phyloP scores from a whole-genome alignment of 2,113 vertebrate genomes.

The Aplodontia rufa region DNA sequence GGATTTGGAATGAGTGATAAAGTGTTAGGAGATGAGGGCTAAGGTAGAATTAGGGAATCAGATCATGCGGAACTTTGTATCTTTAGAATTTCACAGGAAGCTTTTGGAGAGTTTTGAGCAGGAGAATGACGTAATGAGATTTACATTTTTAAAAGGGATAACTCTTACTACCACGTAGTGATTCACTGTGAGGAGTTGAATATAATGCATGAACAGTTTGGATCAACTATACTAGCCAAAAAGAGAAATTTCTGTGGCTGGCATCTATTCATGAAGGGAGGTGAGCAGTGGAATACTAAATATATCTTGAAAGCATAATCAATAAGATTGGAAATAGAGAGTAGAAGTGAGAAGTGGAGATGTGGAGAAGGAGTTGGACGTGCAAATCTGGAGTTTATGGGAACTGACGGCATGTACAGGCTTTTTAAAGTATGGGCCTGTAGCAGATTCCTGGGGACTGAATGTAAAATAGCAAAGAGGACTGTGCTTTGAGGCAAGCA shows the following conservation, averaged over 20 bases:
- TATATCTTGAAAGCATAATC: not conserved
- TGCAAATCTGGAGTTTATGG: not conserved
- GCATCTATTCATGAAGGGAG: not conserved
- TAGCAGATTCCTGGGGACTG: not conserved
- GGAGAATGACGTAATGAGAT: not conserved
- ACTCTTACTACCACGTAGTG: not conserved
- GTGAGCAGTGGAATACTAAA: not conserved
- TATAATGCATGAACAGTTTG: not conserved
- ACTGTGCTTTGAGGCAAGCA: not conserved
- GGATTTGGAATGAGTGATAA: not conserved
- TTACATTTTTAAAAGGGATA: not conserved
- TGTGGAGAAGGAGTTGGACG: not conserved
- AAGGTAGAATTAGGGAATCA: not conserved
- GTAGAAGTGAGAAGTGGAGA: not conserved
- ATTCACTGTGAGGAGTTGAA: not conserved
- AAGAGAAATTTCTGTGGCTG: not conserved
- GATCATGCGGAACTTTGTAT: not conserved
- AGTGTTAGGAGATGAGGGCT: not conserved
- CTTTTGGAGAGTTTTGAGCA: not conserved
- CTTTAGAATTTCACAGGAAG: not conserved
- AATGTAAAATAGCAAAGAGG: not conserved
- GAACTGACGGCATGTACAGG: not conserved
- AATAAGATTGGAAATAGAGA: not conserved
- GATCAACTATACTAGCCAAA: not conserved
- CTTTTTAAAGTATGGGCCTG: not conserved